Percentiles rank a stretch among this genome's conserved stretches.
These are phyloP conservation scores for Syngnathus typhle DNA, from an alignment of 2,113 vertebrate genomes.

Conservation along the genomic window DNA sequence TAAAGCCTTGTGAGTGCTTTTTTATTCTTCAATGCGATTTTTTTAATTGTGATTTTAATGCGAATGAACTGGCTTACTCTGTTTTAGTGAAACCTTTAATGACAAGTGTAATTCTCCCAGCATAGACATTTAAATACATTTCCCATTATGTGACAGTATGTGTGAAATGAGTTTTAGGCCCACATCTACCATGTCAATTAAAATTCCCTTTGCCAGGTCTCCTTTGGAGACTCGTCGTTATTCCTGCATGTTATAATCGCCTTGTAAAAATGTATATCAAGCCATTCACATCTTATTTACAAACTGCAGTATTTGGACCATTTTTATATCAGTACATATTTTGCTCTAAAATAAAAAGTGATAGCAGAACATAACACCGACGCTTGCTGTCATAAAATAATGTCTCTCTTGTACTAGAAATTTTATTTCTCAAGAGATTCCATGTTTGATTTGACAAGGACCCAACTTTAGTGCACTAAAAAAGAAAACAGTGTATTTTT, in stretches of 20 bases:
- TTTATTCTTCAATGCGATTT: background rate
- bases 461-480: background rate
- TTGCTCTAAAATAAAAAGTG: background rate
- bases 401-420: background rate
- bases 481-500: background rate
- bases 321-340: background rate
- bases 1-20: too few species aligned
- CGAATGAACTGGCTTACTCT: background rate
- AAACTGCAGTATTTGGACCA: background rate
- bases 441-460: slow-evolving; percentile 1
- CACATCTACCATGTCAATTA: background rate
- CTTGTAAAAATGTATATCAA: background rate
- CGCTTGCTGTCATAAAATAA: background rate
- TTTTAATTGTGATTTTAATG: background rate
- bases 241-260: background rate
- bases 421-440: background rate
- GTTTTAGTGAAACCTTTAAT: background rate
- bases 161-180: background rate
- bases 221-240: background rate
- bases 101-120: background rate
- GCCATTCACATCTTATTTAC: background rate
- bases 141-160: background rate
- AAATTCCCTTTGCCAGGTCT: background rate
- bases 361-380: background rate
- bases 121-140: background rate